phyloP scores from a whole-genome alignment of 2,797 vertebrate genomes.

The Picus viridis region DNA sequence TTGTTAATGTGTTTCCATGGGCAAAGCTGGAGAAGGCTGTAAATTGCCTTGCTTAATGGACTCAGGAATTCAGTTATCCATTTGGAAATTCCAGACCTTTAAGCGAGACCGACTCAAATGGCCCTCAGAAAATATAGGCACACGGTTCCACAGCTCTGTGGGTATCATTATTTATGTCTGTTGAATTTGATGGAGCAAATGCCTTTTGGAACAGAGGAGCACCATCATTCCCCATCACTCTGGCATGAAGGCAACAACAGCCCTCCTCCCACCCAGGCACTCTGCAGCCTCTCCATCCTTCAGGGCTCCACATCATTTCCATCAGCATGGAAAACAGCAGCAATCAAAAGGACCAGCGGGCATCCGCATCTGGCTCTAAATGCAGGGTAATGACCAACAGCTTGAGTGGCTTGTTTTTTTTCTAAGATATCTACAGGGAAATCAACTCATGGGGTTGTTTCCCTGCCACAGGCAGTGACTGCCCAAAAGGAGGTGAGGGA shows the following conservation, averaged over 20 bases:
- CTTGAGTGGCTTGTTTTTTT: neutral
- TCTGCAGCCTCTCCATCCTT: fast-evolving
- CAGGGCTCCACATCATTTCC: neutral
- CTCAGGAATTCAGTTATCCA: conserved; percentile 66
- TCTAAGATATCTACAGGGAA: neutral
- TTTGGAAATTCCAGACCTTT: conserved; percentile 66
- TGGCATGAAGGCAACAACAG: neutral
- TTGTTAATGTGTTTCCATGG: conserved; percentile 61
- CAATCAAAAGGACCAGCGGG: fast-evolving
- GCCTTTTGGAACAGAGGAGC: neutral
- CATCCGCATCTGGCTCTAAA: neutral
- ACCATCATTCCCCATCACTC: neutral
- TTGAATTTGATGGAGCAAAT: neutral
- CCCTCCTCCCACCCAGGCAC: neutral
- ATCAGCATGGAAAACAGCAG: neutral
- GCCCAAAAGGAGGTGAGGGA: neutral
- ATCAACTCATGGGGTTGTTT: neutral
- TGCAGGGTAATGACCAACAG: neutral
- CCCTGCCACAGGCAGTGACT: fast-evolving
- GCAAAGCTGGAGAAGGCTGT: conserved; percentile 56
- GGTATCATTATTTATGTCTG: neutral
- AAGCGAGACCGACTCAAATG: conserved; percentile 6
- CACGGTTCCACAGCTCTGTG: fast-evolving
- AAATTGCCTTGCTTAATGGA: conserved; percentile 77
- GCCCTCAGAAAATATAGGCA: conserved; percentile 8